Percentiles rank a stretch among this genome's conserved stretches.
Evolutionary conservation across 53 echinoderm and acorn worm species (phyloP).

Genomic region (Mesocentrotus franciscanus): DNA sequence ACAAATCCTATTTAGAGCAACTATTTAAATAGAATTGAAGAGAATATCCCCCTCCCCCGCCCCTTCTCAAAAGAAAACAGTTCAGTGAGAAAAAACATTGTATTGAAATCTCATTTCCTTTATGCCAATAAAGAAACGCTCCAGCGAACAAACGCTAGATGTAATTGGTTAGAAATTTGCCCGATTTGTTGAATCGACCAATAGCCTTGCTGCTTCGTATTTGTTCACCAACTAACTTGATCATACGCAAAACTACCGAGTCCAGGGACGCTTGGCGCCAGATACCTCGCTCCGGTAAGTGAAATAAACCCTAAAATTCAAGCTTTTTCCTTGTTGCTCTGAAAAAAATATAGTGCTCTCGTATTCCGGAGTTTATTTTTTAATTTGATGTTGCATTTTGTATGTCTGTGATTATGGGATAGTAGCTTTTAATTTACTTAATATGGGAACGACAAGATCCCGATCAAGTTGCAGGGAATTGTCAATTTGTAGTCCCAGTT

Average conservation of each 20-base stretch:
- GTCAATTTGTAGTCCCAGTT: conserved; percentile 6
- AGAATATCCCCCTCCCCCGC: neutral
- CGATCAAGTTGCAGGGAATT: neutral
- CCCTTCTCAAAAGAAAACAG: neutral
- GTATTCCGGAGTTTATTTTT: neutral
- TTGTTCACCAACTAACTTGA: neutral
- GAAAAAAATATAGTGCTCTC: neutral
- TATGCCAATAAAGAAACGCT: neutral
- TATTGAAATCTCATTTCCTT: conserved; percentile 38
- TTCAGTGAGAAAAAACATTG: neutral
- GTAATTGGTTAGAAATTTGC: conserved; percentile 25
- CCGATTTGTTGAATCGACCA: neutral
- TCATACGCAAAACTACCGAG: conserved; percentile 7
- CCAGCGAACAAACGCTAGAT: neutral
- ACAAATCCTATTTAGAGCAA: too few relatives aligned
- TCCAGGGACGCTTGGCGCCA: conserved; percentile 67
- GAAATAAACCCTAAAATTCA: conserved; percentile 20
- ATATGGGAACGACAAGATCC: conserved; percentile 14
- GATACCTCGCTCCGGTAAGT: conserved; percentile 31
- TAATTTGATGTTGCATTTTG: neutral
- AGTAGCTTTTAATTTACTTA: neutral
- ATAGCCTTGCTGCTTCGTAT: neutral
- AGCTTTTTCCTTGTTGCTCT: neutral
- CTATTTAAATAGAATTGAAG: too few relatives aligned
- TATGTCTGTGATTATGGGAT: too few relatives aligned